Base-by-base conservation (phyloP, 2,888 invertebrate genomes). In the Mimumesa dahlbomi region DNA sequence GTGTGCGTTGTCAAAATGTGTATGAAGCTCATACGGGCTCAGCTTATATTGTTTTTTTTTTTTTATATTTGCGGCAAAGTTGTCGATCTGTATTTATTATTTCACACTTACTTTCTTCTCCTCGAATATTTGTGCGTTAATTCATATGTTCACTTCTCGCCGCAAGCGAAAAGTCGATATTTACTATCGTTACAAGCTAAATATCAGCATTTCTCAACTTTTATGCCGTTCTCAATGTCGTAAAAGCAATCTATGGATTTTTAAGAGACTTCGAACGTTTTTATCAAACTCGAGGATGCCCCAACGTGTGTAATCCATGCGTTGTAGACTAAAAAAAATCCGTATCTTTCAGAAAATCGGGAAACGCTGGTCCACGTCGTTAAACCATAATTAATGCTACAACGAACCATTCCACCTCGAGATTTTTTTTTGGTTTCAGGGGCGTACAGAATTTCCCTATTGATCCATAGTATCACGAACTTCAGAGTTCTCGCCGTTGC, bases 111-210 rank as follows among this genome's bases (percentile, higher is more conserved):
- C n/a, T n/a, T n/a, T n/a, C n/a, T n/a, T n/a, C n/a, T n/a, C n/a
- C n/a, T n/a, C n/a, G n/a, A n/a, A n/a, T n/a, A 61, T 22, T 69
- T 70, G 70, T 70, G 70, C 70, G 70, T 48, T 34, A 56, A 56
- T 52, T 29, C 16, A 42, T 16, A 4, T n/a, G n/a, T 42, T 16
- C 40, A 16, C 16, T 6, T 14, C 5, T 16, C 19, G 19, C 40
- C 40, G 3, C 9, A 42, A 42, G 40, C 40, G 40, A 42, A 42
- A 7, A 42, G 6, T 16, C 6, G 16, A 34, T 34, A 34, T 4
- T 53, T 46, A 43, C 14, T 14, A 25, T 36, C 57, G 9, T 19
- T 48, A 42, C 1, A n/a, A 43, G 18, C 40, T 46, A 29, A 16
- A 1, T n/a, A 34, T 9, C 25, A 19, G 18, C 36, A 14, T 18